Percentiles rank a stretch among this genome's conserved stretches.
These are phyloP conservation scores for Tenualosa thibaudeaui DNA, from an alignment of 2,797 vertebrate species.

Conservation along the genomic window DNA sequence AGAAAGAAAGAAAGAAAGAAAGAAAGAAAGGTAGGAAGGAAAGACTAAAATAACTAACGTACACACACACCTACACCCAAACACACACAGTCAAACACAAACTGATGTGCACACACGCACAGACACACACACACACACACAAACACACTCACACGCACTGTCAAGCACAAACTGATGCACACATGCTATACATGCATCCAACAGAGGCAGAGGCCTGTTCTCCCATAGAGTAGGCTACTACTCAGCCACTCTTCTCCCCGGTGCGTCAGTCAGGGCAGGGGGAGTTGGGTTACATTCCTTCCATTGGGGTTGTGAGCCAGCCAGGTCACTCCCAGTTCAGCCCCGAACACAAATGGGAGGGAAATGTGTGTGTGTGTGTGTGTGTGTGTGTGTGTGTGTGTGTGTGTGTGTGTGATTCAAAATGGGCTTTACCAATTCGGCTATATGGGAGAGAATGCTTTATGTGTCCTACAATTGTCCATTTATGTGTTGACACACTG, in stretches of 20 bases:
- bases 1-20: not conserved
- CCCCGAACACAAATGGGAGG: constrained; percentile 57
- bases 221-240: not conserved
- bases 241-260: not conserved
- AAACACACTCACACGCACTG: constrained; percentile 34
- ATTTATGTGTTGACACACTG: not conserved
- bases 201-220: not conserved
- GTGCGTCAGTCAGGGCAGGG: constrained; percentile 52
- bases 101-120: constrained; percentile 29
- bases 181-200: not conserved
- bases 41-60: not conserved
- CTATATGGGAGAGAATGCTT: not conserved
- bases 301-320: constrained; percentile 74
- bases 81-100: not conserved
- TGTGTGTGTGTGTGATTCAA: not conserved
- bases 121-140: constrained; percentile 59
- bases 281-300: constrained; percentile 80
- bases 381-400: not conserved
- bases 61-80: not conserved
- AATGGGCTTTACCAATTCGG: not conserved
- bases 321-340: constrained; percentile 81
- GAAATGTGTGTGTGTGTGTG: constrained; percentile 3
- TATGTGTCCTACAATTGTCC: not conserved
- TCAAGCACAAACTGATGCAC: not conserved
- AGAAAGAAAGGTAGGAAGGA: not conserved